phyloP scores from a whole-genome alignment of 2,113 vertebrate genomes.

The Engraulis encrasicolus region DNA sequence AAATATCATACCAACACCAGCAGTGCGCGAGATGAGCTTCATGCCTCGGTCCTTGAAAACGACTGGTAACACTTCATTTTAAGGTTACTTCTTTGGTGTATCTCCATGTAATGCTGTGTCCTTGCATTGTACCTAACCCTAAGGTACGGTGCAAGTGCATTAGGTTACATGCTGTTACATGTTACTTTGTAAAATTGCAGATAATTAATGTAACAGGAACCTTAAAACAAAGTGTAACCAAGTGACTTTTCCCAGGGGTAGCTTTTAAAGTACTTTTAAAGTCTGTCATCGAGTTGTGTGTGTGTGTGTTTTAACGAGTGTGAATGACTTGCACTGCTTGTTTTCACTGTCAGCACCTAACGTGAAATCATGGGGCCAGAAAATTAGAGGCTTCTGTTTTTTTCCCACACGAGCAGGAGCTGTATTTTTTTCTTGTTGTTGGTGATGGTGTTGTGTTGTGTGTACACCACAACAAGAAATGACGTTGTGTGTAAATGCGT shows the following conservation, averaged over 20 bases:
- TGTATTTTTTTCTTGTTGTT: not conserved
- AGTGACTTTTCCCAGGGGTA: not conserved
- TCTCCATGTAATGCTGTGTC: too few species aligned
- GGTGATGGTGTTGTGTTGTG: not conserved
- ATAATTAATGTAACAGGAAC: too few species aligned
- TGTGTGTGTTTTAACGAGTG: not conserved
- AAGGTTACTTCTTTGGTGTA: too few species aligned
- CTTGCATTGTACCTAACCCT: too few species aligned
- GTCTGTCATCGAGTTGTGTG: not conserved
- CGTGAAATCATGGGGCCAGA: not conserved
- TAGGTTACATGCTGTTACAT: too few species aligned
- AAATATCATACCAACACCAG: not conserved
- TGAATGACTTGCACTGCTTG: not conserved
- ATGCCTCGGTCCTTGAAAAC: not conserved
- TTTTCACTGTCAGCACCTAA: not conserved
- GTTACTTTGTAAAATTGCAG: too few species aligned
- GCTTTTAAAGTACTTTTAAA: not conserved
- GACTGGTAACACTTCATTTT: not conserved
- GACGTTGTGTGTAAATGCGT: not conserved
- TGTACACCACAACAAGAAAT: not conserved
- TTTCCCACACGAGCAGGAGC: not conserved
- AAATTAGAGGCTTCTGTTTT: conserved; percentile 1
- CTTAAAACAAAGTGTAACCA: too few species aligned
- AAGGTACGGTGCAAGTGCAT: too few species aligned
- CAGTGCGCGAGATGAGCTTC: not conserved